phyloP scores from a whole-genome alignment of 2,888 invertebrate genomes.

The Nomada lathburiana region DNA sequence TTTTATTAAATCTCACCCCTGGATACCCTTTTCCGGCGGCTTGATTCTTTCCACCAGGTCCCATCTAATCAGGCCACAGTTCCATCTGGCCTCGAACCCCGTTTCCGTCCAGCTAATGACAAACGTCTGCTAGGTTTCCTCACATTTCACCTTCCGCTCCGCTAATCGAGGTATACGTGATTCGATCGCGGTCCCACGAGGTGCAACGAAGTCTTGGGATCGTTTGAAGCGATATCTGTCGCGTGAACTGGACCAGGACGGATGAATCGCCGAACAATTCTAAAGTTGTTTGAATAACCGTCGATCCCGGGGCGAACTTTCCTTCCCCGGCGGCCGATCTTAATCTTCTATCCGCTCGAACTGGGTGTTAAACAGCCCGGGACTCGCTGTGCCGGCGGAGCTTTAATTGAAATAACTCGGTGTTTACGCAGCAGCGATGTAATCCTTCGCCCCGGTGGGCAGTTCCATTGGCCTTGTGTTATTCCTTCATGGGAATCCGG shows the following conservation, averaged over 20 bases:
- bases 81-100: slow-evolving; percentile 71
- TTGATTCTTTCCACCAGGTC: slow-evolving; percentile 33
- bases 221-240: background rate
- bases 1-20: slow-evolving; percentile 78
- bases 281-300: slow-evolving; percentile 52
- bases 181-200: no score
- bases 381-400: slow-evolving; percentile 21
- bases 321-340: slow-evolving; percentile 39
- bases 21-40: slow-evolving; percentile 51
- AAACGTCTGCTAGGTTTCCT: slow-evolving; percentile 76
- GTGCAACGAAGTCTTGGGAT: no score
- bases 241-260: background rate
- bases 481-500: background rate
- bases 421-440: slow-evolving; percentile 29
- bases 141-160: no score
- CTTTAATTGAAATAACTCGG: slow-evolving; percentile 48
- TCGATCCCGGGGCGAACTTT: slow-evolving; percentile 19
- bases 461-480: slow-evolving; percentile 2
- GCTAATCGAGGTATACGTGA: no score
- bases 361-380: slow-evolving; percentile 43
- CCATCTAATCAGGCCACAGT: slow-evolving; percentile 73
- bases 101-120: slow-evolving; percentile 79
- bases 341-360: slow-evolving; percentile 55
- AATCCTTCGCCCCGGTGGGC: slow-evolving; percentile 9
- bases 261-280: slow-evolving; percentile 48